These are phyloP conservation scores for Misgurnus anguillicaudatus DNA, from an alignment of 2,113 vertebrate species.

Conservation along the genomic window DNA sequence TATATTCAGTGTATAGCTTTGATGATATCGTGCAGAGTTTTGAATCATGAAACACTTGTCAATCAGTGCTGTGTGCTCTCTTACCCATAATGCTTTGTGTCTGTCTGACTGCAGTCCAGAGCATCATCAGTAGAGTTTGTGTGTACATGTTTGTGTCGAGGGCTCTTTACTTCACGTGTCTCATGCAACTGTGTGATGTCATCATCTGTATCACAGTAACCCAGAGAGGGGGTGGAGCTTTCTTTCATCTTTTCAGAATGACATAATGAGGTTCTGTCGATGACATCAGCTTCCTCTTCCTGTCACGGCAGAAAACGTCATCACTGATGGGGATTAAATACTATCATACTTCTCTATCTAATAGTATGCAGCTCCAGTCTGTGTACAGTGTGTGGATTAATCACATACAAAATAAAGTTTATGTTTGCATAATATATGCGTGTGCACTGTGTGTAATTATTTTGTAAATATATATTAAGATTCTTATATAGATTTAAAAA, in stretches of 20 bases:
- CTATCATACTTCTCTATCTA: too few relatives aligned
- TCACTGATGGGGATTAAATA: not conserved
- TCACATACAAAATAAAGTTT: too few relatives aligned
- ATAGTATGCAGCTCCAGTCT: too few relatives aligned
- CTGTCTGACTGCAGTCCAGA: too few relatives aligned
- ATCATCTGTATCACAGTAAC: not conserved
- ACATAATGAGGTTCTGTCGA: not conserved
- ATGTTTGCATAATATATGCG: too few relatives aligned
- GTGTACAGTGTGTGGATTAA: not conserved
- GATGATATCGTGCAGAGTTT: too few relatives aligned
- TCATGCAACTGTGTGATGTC: not conserved
- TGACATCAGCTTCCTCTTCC: not conserved
- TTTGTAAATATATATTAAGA: too few relatives aligned
- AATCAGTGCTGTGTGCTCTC: not conserved
- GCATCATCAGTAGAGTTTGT: not conserved
- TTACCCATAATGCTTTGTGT: not conserved
- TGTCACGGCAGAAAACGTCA: constrained; percentile 1
- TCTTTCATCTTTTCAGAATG: not conserved
- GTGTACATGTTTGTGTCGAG: not conserved
- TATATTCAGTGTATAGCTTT: too few relatives aligned
- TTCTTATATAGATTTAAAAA: too few relatives aligned
- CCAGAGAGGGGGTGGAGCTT: not conserved
- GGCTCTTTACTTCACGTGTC: not conserved
- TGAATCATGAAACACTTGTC: not conserved
- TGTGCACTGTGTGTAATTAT: too few relatives aligned